phyloP scores from a whole-genome alignment of 1,140 invertebrate genomes.

The Holotrichia oblita region DNA sequence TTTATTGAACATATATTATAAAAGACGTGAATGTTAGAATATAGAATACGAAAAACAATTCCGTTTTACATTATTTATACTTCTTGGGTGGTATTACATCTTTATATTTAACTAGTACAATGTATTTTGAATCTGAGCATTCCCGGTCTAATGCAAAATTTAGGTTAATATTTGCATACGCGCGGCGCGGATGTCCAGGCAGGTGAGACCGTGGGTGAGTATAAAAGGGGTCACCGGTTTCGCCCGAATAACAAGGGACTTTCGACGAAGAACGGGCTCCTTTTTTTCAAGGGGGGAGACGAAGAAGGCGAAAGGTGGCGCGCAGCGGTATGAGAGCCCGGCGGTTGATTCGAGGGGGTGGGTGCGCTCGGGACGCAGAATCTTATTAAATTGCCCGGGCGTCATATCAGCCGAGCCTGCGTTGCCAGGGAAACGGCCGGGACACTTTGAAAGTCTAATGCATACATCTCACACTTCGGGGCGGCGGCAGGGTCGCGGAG shows the following conservation, averaged over 20 bases:
- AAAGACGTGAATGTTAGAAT: too few relatives aligned
- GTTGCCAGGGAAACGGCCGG: conserved; percentile 61
- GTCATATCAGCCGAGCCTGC: conserved; percentile 61
- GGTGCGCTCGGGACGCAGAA: conserved; percentile 57
- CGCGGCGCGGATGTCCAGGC: conserved; percentile 2
- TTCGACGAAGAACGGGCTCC: neutral
- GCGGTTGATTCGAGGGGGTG: conserved; percentile 44
- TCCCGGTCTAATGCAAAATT: conserved; percentile 3
- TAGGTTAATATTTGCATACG: conserved; percentile 30
- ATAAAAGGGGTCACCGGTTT: neutral
- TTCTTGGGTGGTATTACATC: too few relatives aligned
- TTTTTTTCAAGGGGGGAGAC: conserved; percentile 11
- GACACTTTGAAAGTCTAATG: conserved; percentile 63
- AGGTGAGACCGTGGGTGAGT: conserved; percentile 4
- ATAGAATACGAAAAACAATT: too few relatives aligned
- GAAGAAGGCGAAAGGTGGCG: conserved; percentile 43
- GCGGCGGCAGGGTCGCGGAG: conserved; percentile 48
- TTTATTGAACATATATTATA: too few relatives aligned
- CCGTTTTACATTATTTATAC: too few relatives aligned
- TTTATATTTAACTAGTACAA: too few relatives aligned
- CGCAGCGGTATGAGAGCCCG: conserved; percentile 42
- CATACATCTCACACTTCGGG: conserved; percentile 63
- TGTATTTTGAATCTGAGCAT: too few relatives aligned
- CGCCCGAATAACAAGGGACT: conserved; percentile 22
- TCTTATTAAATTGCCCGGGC: conserved; percentile 63